Base-by-base conservation (phyloP, 1,140 invertebrate species). In the Tetraneura akinire region DNA sequence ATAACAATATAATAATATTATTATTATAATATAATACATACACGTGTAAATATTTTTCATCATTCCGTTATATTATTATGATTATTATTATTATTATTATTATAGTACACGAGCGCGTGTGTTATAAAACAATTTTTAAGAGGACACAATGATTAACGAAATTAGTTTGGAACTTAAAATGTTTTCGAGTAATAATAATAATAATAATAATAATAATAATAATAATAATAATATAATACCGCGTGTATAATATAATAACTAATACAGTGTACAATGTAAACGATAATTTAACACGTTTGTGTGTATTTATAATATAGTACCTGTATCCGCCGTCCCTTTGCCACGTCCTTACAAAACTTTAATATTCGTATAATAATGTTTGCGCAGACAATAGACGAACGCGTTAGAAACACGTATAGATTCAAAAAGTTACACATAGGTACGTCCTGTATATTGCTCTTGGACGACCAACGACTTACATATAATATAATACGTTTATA, bases 201-300 rank as follows among this genome's bases (percentile, higher is more conserved):
- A 45, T 45, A 21, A 68, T 45, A 21, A n/a, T n/a, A n/a, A n/a
- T n/a, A n/a, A n/a, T n/a, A 47, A 10, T 10, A 10, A 14, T 47
- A 47, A 47, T 13, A 47, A 13, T 47, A 47, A 10, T 47, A 47
- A 47, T 47, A 47, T 47, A 47, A 47, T 47, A 47, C 47, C 68
- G 23, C 23, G 66, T 70, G 8, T 57, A 47, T n/a, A n/a, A n/a
- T n/a, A 37, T 49, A 70, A 47, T 49, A 70, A 70, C 23, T 70
- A 26, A 70, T 70, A 68, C 37, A 23, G 42, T 71, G 47, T 71
- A 71, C 68, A 51, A 29, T 71, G 68, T 71, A 71, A 71, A 71
- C 68, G 68, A 71, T 71, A 51, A 71, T 71, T 71, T 51, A 71
- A 45, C 26, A 16, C 68, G 23, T 71, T 71, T 51, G 45, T 71